A percentile compares a stretch with the other conserved stretches of the same genome.
Conservation (phyloP, 2,888 invertebrate species). For the Lasius platythorax region DNA sequence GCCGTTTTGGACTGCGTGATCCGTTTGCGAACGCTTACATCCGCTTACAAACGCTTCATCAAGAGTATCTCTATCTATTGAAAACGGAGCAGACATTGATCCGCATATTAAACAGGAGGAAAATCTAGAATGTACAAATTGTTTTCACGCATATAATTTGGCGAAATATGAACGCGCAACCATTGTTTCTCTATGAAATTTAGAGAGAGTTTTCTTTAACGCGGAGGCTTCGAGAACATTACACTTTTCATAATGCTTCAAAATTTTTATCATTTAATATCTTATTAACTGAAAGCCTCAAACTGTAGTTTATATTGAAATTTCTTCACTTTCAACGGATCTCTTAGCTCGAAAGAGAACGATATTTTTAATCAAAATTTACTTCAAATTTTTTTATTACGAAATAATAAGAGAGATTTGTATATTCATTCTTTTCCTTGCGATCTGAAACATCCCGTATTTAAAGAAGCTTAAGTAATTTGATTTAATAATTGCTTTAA, state of each 20-base stretch:
- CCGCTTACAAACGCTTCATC: slow-evolving; percentile 39
- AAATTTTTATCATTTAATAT: not conserved
- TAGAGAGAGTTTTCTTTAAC: not conserved
- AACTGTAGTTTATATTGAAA: not conserved
- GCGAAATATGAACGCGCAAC: not conserved
- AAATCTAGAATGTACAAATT: not conserved
- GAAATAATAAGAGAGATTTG: not conserved
- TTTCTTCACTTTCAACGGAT: not conserved
- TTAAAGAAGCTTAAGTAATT: slow-evolving; percentile 9
- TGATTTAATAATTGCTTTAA: slow-evolving; percentile 14
- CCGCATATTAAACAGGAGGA: slow-evolving; percentile 10
- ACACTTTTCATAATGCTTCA: not conserved
- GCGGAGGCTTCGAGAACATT: not conserved
- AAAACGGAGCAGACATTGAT: slow-evolving; percentile 23
- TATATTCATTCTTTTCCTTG: not conserved
- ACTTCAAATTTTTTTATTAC: not conserved
- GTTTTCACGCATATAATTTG: not conserved
- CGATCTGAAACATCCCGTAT: not conserved
- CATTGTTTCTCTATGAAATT: not conserved
- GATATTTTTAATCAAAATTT: not conserved
- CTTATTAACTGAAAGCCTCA: not conserved
- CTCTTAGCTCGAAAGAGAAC: not conserved
- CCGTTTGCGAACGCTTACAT: slow-evolving; percentile 33
- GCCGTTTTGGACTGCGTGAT: not conserved
- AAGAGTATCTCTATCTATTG: slow-evolving; percentile 29